phyloP scores from a whole-genome alignment of 2,888 invertebrate species.

The Rhingia campestris region DNA sequence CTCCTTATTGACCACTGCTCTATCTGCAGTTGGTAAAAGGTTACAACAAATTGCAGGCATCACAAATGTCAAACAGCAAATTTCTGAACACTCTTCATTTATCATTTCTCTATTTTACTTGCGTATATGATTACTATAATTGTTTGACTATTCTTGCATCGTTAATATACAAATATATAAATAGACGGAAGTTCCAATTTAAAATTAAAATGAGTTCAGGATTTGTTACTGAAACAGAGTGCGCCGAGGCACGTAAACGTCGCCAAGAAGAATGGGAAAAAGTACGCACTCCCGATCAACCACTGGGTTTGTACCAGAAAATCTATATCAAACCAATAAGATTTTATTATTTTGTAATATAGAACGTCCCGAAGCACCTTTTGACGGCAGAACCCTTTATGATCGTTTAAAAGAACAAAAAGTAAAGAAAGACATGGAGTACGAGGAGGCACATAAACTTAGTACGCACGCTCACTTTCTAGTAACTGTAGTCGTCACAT shows the following conservation, averaged over 20 bases:
- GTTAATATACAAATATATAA: background rate
- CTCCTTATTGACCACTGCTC: background rate
- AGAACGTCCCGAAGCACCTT: slow-evolving; percentile 95
- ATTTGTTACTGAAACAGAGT: slow-evolving; percentile 94
- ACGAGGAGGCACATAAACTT: slow-evolving; percentile 97
- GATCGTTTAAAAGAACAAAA: slow-evolving; percentile 96
- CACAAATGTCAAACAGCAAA: slow-evolving; percentile 48
- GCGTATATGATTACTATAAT: background rate
- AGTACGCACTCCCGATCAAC: slow-evolving; percentile 95
- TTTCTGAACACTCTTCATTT: slow-evolving; percentile 32
- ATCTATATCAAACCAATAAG: slow-evolving; percentile 52
- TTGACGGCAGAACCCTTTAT: slow-evolving; percentile 93
- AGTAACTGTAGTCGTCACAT: background rate
- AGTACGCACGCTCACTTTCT: slow-evolving; percentile 84
- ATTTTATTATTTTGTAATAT: slow-evolving; percentile 54
- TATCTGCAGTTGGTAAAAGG: slow-evolving; percentile 1
- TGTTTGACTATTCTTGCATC: background rate
- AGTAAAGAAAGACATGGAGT: slow-evolving; percentile 94
- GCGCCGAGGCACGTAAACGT: slow-evolving; percentile 89
- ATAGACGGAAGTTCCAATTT: background rate
- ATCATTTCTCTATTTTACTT: slow-evolving; percentile 23
- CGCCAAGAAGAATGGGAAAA: slow-evolving; percentile 99
- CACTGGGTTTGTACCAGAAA: slow-evolving; percentile 86
- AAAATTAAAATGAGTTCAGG: slow-evolving; percentile 90
- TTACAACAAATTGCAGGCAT: background rate